A percentile compares a stretch with the other conserved stretches of the same genome.
Conservation (phyloP, 1,140 invertebrate genomes). For the Drosophila orosa region DNA sequence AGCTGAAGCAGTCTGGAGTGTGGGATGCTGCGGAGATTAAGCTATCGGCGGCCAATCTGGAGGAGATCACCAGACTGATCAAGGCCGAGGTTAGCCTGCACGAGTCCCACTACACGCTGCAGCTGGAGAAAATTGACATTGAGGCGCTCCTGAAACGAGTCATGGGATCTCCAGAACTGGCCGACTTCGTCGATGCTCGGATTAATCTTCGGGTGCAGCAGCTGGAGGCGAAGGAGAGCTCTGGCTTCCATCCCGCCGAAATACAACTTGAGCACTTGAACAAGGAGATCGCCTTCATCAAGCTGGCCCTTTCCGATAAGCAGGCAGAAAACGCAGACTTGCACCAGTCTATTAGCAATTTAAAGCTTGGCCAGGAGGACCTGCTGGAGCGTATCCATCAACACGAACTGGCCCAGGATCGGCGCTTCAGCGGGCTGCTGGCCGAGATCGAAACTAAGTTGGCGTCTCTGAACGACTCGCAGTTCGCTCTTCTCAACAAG, state of each 20-base stretch:
- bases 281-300: constrained; percentile 84
- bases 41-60: constrained; percentile 80
- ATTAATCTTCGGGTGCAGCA: constrained; percentile 39
- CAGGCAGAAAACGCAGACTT: constrained; percentile 75
- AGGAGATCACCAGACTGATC: constrained; percentile 78
- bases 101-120: constrained; percentile 71
- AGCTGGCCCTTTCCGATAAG: constrained; percentile 80
- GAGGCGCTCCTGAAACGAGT: constrained; percentile 59
- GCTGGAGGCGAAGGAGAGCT: constrained; percentile 30
- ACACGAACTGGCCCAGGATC: constrained; percentile 68
- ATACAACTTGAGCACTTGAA: constrained; percentile 81
- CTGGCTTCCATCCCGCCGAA: constrained; percentile 52
- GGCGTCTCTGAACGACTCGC: constrained; percentile 58
- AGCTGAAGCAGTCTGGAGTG: constrained; percentile 44
- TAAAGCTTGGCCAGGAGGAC: constrained; percentile 66
- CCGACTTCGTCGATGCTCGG: constrained; percentile 58
- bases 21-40: constrained; percentile 36
- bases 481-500: constrained; percentile 75
- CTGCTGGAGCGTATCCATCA: constrained; percentile 67
- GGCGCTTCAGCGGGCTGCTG: constrained; percentile 65
- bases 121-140: constrained; percentile 78
- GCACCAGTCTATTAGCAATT: constrained; percentile 69
- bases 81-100: constrained; percentile 62
- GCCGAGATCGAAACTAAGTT: constrained; percentile 76
- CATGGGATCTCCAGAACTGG: constrained; percentile 52